Base-by-base conservation (phyloP, 2,797 vertebrate species). In the Chrysocyon brachyurus region DNA sequence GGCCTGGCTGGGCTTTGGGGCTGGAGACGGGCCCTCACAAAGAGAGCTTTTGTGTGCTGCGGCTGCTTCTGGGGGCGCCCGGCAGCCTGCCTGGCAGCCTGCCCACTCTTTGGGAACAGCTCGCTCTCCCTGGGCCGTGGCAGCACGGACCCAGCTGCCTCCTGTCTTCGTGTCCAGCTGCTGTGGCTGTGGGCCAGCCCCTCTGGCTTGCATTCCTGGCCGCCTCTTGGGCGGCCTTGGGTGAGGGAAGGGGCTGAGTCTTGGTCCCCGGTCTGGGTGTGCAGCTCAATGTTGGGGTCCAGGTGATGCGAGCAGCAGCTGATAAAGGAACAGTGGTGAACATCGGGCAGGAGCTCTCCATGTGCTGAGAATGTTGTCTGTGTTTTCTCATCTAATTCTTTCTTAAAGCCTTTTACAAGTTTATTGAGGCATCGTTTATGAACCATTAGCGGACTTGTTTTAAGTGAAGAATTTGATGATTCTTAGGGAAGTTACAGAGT, bases 1-100 rank as follows among this genome's bases (percentile, higher is more conserved):
- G 26, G 49, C 33, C 36, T 31, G 28, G 33, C 66, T 56, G 64
- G 57, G 31, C 85, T 92, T 8, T 12, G 54, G 57, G 31, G 33
- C 54, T 28, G 5, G 83, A 97, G 86, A 75, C n/a, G 52, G 73
- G 49, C 28, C 75, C 2, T 85, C 54, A 92, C 88, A 94, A 91
- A 97, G 89, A 85, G 84, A 63, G 63, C n/a, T 84, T 96, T 96
- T 96, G 91, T 95, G 17, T 21, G 7, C 31, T 3, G 19, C 81
- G 82, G 93, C 66, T 93, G 90, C 77, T 93, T 94, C 94, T 91
- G 57, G 95, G 93, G 49, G 77, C 2, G 0, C 84, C 66, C 17
- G 12, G 75, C 77, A 28, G 49, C 33, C 75, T 0, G 0, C 57
- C 56, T 83, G 94, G 91, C 93, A 86, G 61, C n/a, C 90, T 15